A percentile compares a stretch with the other conserved stretches of the same genome.
These are phyloP conservation scores for Chinchilla lanigera DNA, from an alignment of 2,113 vertebrate species.

Conservation along the genomic window DNA sequence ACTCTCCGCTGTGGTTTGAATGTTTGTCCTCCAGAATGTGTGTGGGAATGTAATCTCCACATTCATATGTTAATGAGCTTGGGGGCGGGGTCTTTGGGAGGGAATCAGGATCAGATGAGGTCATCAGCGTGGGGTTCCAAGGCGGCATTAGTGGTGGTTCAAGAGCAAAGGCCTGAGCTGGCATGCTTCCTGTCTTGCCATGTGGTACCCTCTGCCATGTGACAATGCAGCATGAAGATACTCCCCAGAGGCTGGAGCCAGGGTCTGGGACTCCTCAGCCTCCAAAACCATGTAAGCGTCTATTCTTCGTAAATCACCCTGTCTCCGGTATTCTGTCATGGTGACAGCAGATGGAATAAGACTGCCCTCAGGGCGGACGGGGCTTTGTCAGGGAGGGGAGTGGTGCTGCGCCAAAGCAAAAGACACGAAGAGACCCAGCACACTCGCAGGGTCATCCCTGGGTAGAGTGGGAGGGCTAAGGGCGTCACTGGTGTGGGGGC, in stretches of 20 bases:
- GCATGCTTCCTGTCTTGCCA: background rate
- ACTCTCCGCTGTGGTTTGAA: background rate
- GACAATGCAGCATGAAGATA: background rate
- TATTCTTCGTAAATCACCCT: background rate
- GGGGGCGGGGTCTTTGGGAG: background rate
- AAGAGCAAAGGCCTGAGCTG: background rate
- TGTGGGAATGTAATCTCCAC: background rate
- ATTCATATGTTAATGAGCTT: background rate
- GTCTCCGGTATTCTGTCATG: background rate
- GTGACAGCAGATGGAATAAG: too few relatives aligned
- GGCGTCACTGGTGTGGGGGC: too few relatives aligned
- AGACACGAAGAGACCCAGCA: background rate
- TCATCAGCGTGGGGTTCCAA: background rate
- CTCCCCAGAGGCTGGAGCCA: too few relatives aligned
- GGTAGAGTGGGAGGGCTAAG: background rate
- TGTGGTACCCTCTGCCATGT: too few relatives aligned
- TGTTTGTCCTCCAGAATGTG: background rate
- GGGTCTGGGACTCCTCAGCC: background rate
- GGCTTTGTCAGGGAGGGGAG: background rate
- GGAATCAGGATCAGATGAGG: background rate
- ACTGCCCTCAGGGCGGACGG: background rate
- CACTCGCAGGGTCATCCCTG: background rate
- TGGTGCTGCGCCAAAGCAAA: background rate
- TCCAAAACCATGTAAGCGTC: background rate
- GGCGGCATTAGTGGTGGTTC: background rate